Percentiles rank a stretch among this genome's conserved stretches.
Evolutionary conservation across 2,888 invertebrate genomes (phyloP).

Genomic region (Drosophila ustulata): DNA sequence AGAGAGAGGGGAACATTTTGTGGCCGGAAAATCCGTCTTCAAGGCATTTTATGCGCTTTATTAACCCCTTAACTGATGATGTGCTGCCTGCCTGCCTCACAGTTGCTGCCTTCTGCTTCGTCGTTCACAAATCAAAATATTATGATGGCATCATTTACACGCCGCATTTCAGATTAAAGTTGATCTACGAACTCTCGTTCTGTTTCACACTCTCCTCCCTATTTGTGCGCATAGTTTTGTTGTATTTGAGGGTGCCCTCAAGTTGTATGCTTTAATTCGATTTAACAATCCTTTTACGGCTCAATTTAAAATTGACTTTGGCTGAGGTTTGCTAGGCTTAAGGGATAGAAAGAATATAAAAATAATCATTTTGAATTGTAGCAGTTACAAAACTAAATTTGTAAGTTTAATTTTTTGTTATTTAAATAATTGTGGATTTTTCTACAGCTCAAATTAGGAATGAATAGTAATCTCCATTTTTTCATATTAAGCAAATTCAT

Average conservation of each 20-base stretch:
- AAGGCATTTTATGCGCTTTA: conserved; percentile 70
- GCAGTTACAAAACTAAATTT: background rate
- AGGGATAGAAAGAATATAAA: background rate
- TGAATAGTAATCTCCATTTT: background rate
- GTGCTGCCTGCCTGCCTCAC: conserved; percentile 37
- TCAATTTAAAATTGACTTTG: conserved; percentile 26
- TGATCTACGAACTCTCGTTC: conserved; percentile 56
- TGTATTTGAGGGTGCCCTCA: conserved; percentile 16
- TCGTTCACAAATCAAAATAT: conserved; percentile 78
- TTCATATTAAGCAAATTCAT: background rate
- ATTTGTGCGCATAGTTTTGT: conserved; percentile 28
- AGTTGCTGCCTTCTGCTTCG: conserved; percentile 12
- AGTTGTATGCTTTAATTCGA: conserved; percentile 68
- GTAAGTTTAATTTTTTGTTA: background rate
- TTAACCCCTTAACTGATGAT: conserved; percentile 80
- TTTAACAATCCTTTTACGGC: conserved; percentile 37
- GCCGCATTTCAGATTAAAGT: conserved; percentile 77
- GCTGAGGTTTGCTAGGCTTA: conserved; percentile 5
- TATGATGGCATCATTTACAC: conserved; percentile 83
- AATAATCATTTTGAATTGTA: background rate
- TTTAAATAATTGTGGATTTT: background rate
- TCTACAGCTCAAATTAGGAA: no score
- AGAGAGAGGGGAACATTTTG: background rate
- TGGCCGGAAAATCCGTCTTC: conserved; percentile 49
- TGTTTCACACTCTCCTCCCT: background rate